Evolutionary conservation across 1,140 invertebrate genomes (phyloP).

Genomic region (Panulirus ornatus): DNA sequence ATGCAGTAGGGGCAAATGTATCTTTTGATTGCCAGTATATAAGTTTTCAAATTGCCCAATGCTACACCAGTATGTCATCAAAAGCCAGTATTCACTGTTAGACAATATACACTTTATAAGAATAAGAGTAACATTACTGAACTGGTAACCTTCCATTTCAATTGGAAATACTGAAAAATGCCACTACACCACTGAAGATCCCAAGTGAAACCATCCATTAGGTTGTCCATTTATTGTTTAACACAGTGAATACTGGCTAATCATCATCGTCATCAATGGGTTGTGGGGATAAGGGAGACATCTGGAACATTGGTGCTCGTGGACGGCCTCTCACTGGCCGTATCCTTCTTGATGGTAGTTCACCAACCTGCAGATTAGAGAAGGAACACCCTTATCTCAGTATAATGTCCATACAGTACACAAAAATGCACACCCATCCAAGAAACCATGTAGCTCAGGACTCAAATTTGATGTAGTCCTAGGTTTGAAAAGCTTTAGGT

Average conservation of each 20-base stretch:
- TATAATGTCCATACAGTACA: too few relatives aligned
- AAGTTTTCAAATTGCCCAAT: too few relatives aligned
- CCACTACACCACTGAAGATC: not conserved
- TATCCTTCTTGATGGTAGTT: not conserved
- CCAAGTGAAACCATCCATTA: not conserved
- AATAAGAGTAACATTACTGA: not conserved
- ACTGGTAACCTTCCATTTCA: too few relatives aligned
- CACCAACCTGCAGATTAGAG: not conserved
- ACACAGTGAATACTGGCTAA: not conserved
- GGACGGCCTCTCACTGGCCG: not conserved
- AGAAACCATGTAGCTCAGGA: too few relatives aligned
- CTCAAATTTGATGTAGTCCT: too few relatives aligned
- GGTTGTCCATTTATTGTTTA: not conserved
- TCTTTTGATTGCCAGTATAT: too few relatives aligned
- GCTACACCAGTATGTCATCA: too few relatives aligned
- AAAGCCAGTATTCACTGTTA: not conserved
- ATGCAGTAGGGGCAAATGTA: too few relatives aligned
- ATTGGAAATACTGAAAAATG: not conserved
- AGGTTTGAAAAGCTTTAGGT: too few relatives aligned
- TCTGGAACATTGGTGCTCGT: not conserved
- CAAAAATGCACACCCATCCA: too few relatives aligned
- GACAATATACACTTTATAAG: not conserved
- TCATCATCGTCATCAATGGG: not conserved
- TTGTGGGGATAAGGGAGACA: not conserved
- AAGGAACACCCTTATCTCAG: too few relatives aligned